These are phyloP conservation scores for Antheraea pernyi DNA, from an alignment of 1,140 invertebrate species.

Conservation along the genomic window DNA sequence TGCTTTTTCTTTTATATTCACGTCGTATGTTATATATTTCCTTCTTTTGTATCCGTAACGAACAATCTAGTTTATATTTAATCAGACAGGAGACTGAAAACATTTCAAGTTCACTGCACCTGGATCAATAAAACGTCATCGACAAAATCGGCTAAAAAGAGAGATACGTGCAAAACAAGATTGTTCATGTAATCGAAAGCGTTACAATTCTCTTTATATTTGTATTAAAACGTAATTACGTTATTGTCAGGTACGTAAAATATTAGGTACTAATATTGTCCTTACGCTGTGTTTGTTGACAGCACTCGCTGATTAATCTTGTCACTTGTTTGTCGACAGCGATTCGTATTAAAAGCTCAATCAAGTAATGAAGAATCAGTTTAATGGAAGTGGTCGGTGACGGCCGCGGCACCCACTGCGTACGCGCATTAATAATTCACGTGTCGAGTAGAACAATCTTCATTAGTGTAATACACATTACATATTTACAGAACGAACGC, in stretches of 20 bases:
- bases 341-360: conserved; percentile 78
- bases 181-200: not conserved
- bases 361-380: conserved; percentile 77
- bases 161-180: not conserved
- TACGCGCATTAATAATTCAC: conserved; percentile 77
- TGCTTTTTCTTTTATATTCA: not conserved
- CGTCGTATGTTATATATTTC: not conserved
- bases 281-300: conserved; percentile 55
- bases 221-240: not conserved
- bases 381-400: conserved; percentile 63
- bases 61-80: conserved; percentile 2
- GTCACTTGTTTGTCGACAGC: conserved; percentile 58
- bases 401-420: conserved; percentile 54
- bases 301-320: conserved; percentile 72
- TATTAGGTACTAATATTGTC: not conserved
- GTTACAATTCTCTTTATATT: not conserved
- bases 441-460: conserved; percentile 71
- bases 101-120: conserved; percentile 2
- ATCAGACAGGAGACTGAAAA: conserved; percentile 1
- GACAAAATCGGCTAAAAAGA: not conserved
- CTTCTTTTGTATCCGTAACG: not conserved
- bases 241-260: no score
- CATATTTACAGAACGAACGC: conserved; percentile 49
- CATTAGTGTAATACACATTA: conserved; percentile 73
- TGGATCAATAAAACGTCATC: not conserved